Evolutionary conservation across 2,797 vertebrate genomes (phyloP), one percentile per base, ranked within the genome.

Genomic region (Lates japonicus): DNA sequence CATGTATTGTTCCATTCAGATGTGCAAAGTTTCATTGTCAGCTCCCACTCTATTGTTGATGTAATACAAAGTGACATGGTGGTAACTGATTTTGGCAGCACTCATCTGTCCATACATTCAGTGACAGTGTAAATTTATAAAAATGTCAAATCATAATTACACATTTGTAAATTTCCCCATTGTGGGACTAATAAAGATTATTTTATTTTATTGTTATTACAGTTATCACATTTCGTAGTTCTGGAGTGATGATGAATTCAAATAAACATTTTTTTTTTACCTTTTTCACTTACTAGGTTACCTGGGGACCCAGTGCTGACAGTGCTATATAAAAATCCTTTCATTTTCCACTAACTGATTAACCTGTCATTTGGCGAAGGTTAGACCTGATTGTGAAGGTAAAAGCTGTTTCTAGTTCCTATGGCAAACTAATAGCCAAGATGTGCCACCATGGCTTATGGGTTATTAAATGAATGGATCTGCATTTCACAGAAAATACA

Each of bases 291-390:
- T 42, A 20, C 33, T 13, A 11, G 14, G 3, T 35, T n/a, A 14
- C 8, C 11, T 33, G 3, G 3, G 49, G 49, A n/a, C n/a, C 3
- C 7, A n/a, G 49, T 20, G 46, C 46, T 31, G 29, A 65, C 44
- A 8, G 29, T 87, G 74, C 89, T 93, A 76, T 93, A 95, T 94
- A 88, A 91, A 11, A 94, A 88, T 78, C 90, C 87, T 94, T 95
- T 93, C 86, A 91, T 95, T 96, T 95, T 95, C 77, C 59, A 86
- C 16, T 88, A 87, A 93, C 85, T 94, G 92, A 96, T 95, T 95
- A 93, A 94, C 88, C 87, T 95, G 93, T 94, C 94, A 92, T 93
- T 94, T 93, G 70, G 91, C 83, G 87, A n/a, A 94, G 92, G 79
- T 71, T 87, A 92, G 87, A 90, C 39, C 42, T 85, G 86, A 94